These are phyloP conservation scores for Pyrrhia umbra DNA, from an alignment of 2,888 invertebrate genomes.

Conservation along the genomic window DNA sequence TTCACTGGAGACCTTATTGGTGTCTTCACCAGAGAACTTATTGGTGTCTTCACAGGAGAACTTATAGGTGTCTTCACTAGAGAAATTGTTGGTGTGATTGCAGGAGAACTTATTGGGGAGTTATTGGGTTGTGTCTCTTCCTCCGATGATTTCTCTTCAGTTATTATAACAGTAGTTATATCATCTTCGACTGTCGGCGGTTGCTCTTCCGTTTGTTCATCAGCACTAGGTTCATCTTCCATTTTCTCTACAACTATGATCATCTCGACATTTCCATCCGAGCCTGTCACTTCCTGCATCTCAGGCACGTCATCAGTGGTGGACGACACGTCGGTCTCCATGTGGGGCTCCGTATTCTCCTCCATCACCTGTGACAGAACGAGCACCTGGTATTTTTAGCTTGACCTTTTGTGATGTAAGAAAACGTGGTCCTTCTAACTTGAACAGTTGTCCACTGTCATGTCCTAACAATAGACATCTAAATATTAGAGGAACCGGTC, in stretches of 20 bases:
- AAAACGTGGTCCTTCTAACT: constrained; percentile 60
- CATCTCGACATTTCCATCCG: constrained; percentile 79
- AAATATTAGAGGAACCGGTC: constrained; percentile 80
- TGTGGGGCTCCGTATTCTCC: constrained; percentile 80
- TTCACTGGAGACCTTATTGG: constrained; percentile 2
- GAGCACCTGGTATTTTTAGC: constrained; percentile 75
- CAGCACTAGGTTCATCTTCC: constrained; percentile 68
- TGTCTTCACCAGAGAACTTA: constrained; percentile 39
- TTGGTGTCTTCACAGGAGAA: constrained; percentile 14
- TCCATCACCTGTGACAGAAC: constrained; percentile 83
- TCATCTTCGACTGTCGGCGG: constrained; percentile 26
- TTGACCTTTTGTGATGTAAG: constrained; percentile 71
- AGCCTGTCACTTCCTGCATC: constrained; percentile 74
- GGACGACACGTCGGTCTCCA: constrained; percentile 85
- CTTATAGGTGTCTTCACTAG: constrained; percentile 4
- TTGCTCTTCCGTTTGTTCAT: constrained; percentile 48
- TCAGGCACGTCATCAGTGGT: constrained; percentile 80
- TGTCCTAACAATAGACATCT: constrained; percentile 70
- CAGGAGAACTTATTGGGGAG: constrained; percentile 21
- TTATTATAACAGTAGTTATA: constrained; percentile 10
- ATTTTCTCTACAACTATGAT: constrained; percentile 81
- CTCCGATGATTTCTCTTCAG: constrained; percentile 16
- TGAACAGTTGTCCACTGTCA: constrained; percentile 46
- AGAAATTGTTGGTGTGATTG: constrained; percentile 11
- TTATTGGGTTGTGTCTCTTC: constrained; percentile 22